Evolutionary conservation across 2,888 invertebrate species (phyloP).

Genomic region (Leptinotarsa peninsularis): DNA sequence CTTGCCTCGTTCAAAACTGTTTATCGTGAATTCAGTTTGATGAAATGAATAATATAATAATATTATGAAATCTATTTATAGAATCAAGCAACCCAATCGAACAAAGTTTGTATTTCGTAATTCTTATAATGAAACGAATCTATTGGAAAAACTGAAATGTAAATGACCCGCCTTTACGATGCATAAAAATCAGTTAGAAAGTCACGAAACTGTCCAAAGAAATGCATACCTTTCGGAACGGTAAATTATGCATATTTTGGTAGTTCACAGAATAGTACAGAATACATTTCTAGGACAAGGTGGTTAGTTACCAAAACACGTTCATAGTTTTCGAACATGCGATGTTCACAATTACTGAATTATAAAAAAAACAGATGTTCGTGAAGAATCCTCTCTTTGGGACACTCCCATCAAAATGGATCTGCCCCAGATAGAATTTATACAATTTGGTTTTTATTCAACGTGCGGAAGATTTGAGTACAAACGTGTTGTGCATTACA

Average conservation of each 20-base stretch:
- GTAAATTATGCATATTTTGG: slow-evolving; percentile 1
- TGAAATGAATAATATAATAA: too few relatives aligned
- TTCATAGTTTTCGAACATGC: background rate
- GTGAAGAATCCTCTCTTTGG: background rate
- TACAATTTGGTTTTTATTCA: too few relatives aligned
- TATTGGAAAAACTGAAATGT: background rate
- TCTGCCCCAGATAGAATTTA: too few relatives aligned
- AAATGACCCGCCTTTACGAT: background rate
- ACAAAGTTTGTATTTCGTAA: too few relatives aligned
- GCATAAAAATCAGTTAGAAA: background rate
- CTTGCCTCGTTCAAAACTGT: too few relatives aligned
- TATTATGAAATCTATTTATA: too few relatives aligned
- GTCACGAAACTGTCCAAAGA: background rate
- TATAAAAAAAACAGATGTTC: background rate
- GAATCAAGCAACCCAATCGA: too few relatives aligned
- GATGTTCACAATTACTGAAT: background rate
- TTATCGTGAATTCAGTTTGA: too few relatives aligned
- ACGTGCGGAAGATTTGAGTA: too few relatives aligned
- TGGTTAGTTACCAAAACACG: background rate
- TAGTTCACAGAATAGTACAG: background rate
- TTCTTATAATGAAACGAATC: too few relatives aligned
- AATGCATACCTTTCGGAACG: background rate
- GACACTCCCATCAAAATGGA: background rate
- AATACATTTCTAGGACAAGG: background rate
- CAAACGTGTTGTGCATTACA: too few relatives aligned